Conservation (phyloP, 2,113 vertebrate species). For the Corvus cornix region DNA sequence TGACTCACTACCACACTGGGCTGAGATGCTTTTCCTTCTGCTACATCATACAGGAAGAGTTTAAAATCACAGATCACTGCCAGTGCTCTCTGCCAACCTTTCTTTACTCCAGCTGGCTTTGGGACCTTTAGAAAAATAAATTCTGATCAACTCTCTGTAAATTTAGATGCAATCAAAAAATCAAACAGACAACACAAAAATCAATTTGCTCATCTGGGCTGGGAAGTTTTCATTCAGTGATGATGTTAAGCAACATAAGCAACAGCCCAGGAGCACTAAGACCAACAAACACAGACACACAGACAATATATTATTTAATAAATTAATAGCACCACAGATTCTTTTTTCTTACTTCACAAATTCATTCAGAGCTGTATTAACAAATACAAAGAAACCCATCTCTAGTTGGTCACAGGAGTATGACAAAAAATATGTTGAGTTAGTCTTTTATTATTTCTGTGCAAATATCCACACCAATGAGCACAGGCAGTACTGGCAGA, state of each 20-base stretch:
- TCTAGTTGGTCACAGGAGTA: neutral
- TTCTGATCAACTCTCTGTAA: neutral
- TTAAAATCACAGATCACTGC: slow-evolving; percentile 98
- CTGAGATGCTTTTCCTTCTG: slow-evolving; percentile 90
- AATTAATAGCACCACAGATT: neutral
- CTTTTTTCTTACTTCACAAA: neutral
- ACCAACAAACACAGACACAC: neutral
- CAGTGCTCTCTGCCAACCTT: slow-evolving; percentile 93
- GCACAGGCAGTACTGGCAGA: neutral
- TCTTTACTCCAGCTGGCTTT: slow-evolving; percentile 97
- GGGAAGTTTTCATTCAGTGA: neutral
- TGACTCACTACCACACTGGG: slow-evolving; percentile 91
- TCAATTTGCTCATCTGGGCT: neutral
- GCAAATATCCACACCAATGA: neutral
- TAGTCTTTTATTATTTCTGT: neutral
- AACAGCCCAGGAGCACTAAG: neutral
- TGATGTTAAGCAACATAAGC: neutral
- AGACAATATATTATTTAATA: neutral
- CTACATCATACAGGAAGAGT: slow-evolving; percentile 93
- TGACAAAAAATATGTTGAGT: neutral
- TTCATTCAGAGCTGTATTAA: neutral
- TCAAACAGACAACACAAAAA: neutral
- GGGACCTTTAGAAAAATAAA: slow-evolving; percentile 82
- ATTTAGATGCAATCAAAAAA: neutral
- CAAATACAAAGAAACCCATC: neutral